Evolutionary conservation across 64 coral and sea anemone genomes (phyloP).

Genomic region (Actinia equina): DNA sequence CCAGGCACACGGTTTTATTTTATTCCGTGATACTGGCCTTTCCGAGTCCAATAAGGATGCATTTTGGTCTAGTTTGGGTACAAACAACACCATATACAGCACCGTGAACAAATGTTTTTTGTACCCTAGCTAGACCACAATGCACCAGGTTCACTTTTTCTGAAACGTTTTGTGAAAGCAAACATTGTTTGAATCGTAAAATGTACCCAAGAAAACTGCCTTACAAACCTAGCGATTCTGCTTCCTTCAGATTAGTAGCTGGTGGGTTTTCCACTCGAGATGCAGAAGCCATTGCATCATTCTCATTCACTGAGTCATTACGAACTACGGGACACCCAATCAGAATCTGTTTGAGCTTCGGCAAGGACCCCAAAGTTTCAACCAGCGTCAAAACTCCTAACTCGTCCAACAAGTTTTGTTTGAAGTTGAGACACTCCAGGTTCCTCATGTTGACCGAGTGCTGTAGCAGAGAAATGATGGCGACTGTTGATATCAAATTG

Average conservation of each 20-base stretch:
- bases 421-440: slow-evolving; percentile 46
- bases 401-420: slow-evolving; percentile 58
- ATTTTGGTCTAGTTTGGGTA: no score
- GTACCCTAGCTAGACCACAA: no score
- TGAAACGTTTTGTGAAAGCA: no score
- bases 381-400: slow-evolving; percentile 49
- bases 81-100: no score
- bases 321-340: slow-evolving; percentile 43
- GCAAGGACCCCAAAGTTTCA: slow-evolving; percentile 23
- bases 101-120: no score
- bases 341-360: slow-evolving; percentile 39
- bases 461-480: slow-evolving; percentile 21
- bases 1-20: no score
- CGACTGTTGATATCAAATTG: slow-evolving; percentile 47
- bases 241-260: not conserved
- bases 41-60: no score
- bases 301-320: not conserved
- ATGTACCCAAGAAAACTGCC: not conserved
- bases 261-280: not conserved
- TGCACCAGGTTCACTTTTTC: no score
- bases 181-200: no score
- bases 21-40: no score
- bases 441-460: slow-evolving; percentile 38
- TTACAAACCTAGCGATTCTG: not conserved
- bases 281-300: not conserved